Evolutionary conservation across 2,113 vertebrate species (phyloP).

Genomic region (Nothoprocta pentlandii): DNA sequence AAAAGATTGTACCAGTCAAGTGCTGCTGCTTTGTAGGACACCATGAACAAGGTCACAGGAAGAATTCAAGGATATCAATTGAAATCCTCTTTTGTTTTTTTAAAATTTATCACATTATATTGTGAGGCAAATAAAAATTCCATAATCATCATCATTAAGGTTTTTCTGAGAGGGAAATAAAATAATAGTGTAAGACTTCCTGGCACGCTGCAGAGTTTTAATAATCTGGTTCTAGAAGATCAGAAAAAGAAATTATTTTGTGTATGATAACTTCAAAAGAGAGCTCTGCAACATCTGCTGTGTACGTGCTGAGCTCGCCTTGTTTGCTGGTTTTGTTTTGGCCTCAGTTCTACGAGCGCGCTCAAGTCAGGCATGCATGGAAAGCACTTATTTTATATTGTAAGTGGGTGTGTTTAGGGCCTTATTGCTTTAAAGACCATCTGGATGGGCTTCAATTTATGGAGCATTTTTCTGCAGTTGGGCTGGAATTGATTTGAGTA

Average conservation of each 20-base stretch:
- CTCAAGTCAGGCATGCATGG: background rate
- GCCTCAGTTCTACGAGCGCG: background rate
- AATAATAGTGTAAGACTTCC: background rate
- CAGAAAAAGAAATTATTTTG: background rate
- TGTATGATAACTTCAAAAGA: background rate
- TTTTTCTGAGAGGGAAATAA: background rate
- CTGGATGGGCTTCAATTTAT: accelerated
- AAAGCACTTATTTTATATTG: accelerated
- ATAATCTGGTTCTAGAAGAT: background rate
- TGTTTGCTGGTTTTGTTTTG: background rate
- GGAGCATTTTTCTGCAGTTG: accelerated
- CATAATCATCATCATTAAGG: background rate
- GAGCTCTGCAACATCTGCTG: background rate
- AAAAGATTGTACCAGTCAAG: slow-evolving; percentile 47
- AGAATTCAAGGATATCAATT: background rate
- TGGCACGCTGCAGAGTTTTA: background rate
- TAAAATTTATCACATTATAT: background rate
- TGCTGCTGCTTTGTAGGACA: slow-evolving; percentile 49
- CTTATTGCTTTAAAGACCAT: background rate
- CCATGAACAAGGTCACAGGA: background rate
- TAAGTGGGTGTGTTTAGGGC: background rate
- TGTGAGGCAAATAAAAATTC: background rate
- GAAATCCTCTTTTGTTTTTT: background rate
- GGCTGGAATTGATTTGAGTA: background rate
- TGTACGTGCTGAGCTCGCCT: background rate